phyloP scores from a whole-genome alignment of 2,888 invertebrate genomes.

The Sphaerophoria taeniata region DNA sequence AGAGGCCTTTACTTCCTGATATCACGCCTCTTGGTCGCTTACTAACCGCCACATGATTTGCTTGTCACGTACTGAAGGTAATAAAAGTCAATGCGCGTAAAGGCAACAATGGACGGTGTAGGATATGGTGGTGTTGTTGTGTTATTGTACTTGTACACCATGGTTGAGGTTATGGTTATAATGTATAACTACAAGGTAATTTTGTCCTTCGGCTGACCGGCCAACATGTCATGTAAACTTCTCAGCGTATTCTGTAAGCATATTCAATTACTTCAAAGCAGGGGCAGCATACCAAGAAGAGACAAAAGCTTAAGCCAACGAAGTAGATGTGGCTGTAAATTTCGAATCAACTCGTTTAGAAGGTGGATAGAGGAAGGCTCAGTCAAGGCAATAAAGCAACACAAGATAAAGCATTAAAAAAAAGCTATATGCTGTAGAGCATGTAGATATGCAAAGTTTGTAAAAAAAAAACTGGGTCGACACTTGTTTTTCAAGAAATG shows the following conservation, averaged over 20 bases:
- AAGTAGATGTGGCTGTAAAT: background rate
- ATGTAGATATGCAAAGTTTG: too few relatives aligned
- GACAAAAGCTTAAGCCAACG: conserved; percentile 32
- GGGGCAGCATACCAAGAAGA: background rate
- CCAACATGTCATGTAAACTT: background rate
- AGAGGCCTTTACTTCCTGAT: conserved; percentile 47
- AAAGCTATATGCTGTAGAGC: too few relatives aligned
- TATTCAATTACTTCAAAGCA: conserved; percentile 25
- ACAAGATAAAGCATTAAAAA: too few relatives aligned
- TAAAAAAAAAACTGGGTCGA: too few relatives aligned
- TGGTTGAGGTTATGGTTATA: conserved; percentile 35
- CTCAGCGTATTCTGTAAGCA: background rate
- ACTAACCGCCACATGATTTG: background rate
- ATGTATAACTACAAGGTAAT: conserved; percentile 18
- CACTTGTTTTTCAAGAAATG: too few relatives aligned
- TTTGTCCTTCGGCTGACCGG: conserved; percentile 51
- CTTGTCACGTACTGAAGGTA: conserved; percentile 35
- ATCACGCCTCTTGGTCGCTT: conserved; percentile 28
- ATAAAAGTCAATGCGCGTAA: conserved; percentile 23
- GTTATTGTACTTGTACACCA: background rate
- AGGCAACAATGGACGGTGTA: background rate
- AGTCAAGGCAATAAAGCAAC: too few relatives aligned
- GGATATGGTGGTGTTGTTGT: conserved; percentile 9
- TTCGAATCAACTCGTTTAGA: too few relatives aligned
- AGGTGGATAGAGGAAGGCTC: too few relatives aligned